Conservation (phyloP, 2,888 invertebrate genomes). For the Tinea trinotella region DNA sequence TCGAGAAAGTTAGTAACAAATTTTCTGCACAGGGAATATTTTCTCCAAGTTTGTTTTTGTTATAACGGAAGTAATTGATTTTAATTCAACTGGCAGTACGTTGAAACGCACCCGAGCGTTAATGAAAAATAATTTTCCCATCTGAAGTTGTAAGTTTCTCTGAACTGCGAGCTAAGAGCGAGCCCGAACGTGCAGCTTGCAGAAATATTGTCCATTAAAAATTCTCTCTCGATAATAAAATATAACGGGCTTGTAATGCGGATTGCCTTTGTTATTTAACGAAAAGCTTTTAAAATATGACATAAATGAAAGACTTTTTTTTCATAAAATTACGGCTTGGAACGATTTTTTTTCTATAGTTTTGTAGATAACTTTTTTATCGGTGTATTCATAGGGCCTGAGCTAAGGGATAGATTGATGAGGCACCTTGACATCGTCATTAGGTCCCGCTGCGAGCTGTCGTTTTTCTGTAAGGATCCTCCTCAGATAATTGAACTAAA, state of each 20-base stretch:
- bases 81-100: conserved; percentile 52
- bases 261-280: conserved; percentile 11
- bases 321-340: not conserved
- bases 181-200: conserved; percentile 26
- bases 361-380: too few relatives aligned
- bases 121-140: conserved; percentile 63
- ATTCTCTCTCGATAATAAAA: conserved; percentile 30
- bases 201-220: conserved; percentile 45
- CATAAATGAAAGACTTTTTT: not conserved
- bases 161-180: conserved; percentile 31
- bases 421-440: conserved; percentile 60
- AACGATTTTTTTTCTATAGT: not conserved
- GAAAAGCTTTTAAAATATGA: conserved; percentile 8
- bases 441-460: conserved; percentile 46
- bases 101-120: conserved; percentile 47
- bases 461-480: conserved; percentile 37
- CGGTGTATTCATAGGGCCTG: conserved; percentile 21
- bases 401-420: conserved; percentile 56
- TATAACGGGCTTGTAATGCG: conserved; percentile 22
- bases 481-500: conserved; percentile 59
- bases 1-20: conserved; percentile 16
- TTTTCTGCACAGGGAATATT: conserved; percentile 17
- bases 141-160: conserved; percentile 47
- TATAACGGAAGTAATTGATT: conserved; percentile 51
- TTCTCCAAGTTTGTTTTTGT: conserved; percentile 38